Conservation (phyloP, 2,113 vertebrate genomes). For the Chlamydotis undulata region DNA sequence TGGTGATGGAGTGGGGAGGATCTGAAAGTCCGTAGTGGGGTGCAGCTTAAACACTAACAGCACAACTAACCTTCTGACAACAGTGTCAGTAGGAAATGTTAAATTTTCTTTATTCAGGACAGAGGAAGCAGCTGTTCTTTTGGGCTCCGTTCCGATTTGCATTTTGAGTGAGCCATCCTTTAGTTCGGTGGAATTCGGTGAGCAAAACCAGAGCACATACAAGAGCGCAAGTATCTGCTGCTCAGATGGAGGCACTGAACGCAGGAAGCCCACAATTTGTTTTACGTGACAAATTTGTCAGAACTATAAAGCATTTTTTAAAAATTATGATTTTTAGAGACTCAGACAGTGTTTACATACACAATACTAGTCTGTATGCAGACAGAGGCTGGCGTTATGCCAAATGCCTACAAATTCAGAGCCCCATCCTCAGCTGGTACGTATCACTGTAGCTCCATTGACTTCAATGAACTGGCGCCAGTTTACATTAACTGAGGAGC, state of each 20-base stretch:
- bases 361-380: slow-evolving; percentile 54
- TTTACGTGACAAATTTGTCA: slow-evolving; percentile 49
- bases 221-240: background rate
- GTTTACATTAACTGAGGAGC: slow-evolving; percentile 48
- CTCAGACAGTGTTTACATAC: slow-evolving; percentile 67
- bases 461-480: slow-evolving; percentile 41
- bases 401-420: slow-evolving; percentile 33
- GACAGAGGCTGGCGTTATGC: slow-evolving; percentile 36
- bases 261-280: slow-evolving; percentile 55
- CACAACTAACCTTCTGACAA: background rate
- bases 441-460: slow-evolving; percentile 36
- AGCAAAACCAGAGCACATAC: background rate
- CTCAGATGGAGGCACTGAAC: slow-evolving; percentile 15
- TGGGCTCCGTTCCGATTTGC: background rate
- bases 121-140: background rate
- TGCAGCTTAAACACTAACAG: background rate
- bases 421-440: slow-evolving; percentile 34
- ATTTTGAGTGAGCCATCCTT: background rate
- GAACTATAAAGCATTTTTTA: slow-evolving; percentile 5
- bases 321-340: slow-evolving; percentile 37
- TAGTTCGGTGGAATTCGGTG: slow-evolving; percentile 10
- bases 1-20: no score
- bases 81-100: background rate
- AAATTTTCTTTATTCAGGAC: background rate
- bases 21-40: background rate